Percentiles rank a stretch among this genome's conserved stretches.
Conservation (phyloP, 2,888 invertebrate genomes). For the Trichacis sp. region DNA sequence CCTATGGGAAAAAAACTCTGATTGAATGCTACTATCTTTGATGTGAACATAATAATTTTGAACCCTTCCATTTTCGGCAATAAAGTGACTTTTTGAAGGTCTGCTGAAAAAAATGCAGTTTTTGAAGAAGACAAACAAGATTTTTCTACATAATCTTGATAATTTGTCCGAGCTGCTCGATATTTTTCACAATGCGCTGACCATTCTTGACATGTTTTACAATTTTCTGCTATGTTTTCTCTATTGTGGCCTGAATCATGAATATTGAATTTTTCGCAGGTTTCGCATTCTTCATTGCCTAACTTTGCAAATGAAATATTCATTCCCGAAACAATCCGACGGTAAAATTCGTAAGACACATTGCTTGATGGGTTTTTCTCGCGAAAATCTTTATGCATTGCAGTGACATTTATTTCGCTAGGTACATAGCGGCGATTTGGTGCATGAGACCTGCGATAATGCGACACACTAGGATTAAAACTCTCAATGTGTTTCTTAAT, state of each 20-base stretch:
- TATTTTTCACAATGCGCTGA: slow-evolving; percentile 9
- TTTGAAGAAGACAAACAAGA: not conserved
- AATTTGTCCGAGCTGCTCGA: slow-evolving; percentile 3
- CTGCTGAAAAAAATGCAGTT: slow-evolving; percentile 10
- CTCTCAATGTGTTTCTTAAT: slow-evolving; percentile 13
- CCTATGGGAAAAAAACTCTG: slow-evolving; percentile 11
- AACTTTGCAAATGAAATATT: slow-evolving; percentile 19
- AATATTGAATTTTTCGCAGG: slow-evolving; percentile 12
- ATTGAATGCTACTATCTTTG: slow-evolving; percentile 7
- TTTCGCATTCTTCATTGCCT: slow-evolving; percentile 19
- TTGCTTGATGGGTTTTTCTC: slow-evolving; percentile 11
- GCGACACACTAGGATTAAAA: slow-evolving; percentile 20
- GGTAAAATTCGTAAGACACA: slow-evolving; percentile 17
- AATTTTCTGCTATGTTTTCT: slow-evolving; percentile 6
- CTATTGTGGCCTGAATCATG: slow-evolving; percentile 9
- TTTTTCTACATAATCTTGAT: slow-evolving; percentile 2
- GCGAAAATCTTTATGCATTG: slow-evolving; percentile 29
- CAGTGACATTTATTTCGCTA: slow-evolving; percentile 16
- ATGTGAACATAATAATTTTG: slow-evolving; percentile 4
- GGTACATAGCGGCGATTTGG: slow-evolving; percentile 20
- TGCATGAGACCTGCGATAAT: slow-evolving; percentile 19
- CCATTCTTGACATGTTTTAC: slow-evolving; percentile 20
- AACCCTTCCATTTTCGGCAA: slow-evolving; percentile 10
- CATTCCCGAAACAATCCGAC: slow-evolving; percentile 10
- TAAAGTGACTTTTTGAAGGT: slow-evolving; percentile 8